A percentile compares a stretch with the other conserved stretches of the same genome.
Evolutionary conservation across 2,888 invertebrate species (phyloP).

Genomic region (Idaea aversata): DNA sequence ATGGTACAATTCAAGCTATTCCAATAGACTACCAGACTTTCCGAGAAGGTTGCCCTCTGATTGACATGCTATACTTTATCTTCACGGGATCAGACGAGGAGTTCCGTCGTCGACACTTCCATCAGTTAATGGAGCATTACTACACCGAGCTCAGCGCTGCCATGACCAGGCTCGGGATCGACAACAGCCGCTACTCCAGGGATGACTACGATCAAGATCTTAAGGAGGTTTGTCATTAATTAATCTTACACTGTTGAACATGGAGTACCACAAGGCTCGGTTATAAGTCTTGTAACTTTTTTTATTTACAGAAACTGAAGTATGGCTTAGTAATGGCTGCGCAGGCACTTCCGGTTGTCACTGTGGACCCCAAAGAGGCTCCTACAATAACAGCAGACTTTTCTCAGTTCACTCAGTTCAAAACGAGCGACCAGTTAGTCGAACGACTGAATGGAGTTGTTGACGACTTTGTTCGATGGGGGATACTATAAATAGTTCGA

Average conservation of each 20-base stretch:
- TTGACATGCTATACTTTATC: constrained; percentile 50
- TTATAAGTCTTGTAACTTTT: too few relatives aligned
- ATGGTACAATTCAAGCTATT: constrained; percentile 33
- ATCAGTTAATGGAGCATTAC: constrained; percentile 43
- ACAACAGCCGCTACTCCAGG: constrained; percentile 40
- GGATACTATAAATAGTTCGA: not conserved
- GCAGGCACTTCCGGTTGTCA: constrained; percentile 50
- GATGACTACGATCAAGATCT: constrained; percentile 42
- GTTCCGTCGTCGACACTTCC: constrained; percentile 42
- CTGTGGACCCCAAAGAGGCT: constrained; percentile 49
- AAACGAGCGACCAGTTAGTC: constrained; percentile 44
- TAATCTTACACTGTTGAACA: not conserved
- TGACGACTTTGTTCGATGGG: constrained; percentile 34
- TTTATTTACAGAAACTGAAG: constrained; percentile 42
- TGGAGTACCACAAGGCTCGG: too few relatives aligned
- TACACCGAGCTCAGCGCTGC: constrained; percentile 35
- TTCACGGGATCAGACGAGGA: constrained; percentile 43
- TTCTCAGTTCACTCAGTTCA: constrained; percentile 38
- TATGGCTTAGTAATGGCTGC: constrained; percentile 39
- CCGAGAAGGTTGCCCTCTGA: constrained; percentile 38
- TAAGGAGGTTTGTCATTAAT: constrained; percentile 31
- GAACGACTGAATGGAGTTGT: constrained; percentile 51
- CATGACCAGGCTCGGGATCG: constrained; percentile 31
- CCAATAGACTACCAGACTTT: constrained; percentile 52
- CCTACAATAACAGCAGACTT: constrained; percentile 38